Evolutionary conservation across 2,888 invertebrate species (phyloP).

Genomic region (Tillus elongatus): DNA sequence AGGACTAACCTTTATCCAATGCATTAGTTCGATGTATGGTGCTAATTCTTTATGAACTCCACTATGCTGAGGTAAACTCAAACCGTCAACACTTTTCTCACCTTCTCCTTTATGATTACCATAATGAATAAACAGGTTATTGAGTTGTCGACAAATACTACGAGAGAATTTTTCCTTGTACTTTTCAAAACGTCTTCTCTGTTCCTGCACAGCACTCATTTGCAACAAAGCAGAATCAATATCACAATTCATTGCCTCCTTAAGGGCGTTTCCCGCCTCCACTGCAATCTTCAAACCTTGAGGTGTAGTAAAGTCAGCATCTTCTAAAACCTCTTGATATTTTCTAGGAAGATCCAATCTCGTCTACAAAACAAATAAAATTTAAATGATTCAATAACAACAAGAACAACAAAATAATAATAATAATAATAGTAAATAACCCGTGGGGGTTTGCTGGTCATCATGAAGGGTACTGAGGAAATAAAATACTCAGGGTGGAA

Average conservation of each 20-base stretch:
- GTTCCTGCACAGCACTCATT: conserved; percentile 72
- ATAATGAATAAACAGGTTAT: conserved; percentile 90
- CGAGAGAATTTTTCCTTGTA: conserved; percentile 72
- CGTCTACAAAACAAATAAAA: conserved; percentile 39
- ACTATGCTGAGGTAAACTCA: conserved; percentile 66
- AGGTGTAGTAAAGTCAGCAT: conserved; percentile 61
- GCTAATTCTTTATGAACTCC: conserved; percentile 77
- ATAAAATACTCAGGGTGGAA: too few species aligned
- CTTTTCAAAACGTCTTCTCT: conserved; percentile 67
- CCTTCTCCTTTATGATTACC: conserved; percentile 64
- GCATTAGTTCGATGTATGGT: conserved; percentile 84
- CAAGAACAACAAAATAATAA: too few species aligned
- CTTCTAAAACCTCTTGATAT: conserved; percentile 58
- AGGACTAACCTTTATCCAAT: conserved; percentile 81
- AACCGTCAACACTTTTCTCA: conserved; percentile 44
- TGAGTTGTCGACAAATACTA: conserved; percentile 79
- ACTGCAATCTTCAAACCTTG: conserved; percentile 55
- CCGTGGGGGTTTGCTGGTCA: too few species aligned
- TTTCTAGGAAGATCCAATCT: conserved; percentile 61
- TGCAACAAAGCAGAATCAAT: conserved; percentile 54
- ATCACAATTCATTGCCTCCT: conserved; percentile 63
- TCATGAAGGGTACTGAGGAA: too few species aligned
- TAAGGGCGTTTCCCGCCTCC: conserved; percentile 62
- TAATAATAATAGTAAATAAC: too few species aligned
- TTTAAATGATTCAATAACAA: too few species aligned